A percentile compares a stretch with the other conserved stretches of the same genome.
Evolutionary conservation across 1,140 invertebrate genomes (phyloP).

Genomic region (Melitaea cinxia): DNA sequence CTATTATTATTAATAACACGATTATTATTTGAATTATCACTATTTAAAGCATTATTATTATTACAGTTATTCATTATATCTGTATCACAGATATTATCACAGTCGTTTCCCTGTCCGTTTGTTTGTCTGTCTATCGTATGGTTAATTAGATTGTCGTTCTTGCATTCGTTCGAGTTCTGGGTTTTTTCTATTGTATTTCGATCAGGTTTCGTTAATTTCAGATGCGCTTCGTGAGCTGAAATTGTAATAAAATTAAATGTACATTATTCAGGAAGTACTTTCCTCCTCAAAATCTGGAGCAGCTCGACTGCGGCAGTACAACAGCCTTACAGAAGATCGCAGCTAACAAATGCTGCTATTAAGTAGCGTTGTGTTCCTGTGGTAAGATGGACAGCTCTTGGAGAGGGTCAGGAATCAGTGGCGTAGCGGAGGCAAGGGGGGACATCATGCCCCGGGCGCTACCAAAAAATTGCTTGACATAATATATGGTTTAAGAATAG

Average conservation of each 20-base stretch:
- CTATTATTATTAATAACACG: constrained; percentile 10
- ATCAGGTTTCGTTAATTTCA: constrained; percentile 37
- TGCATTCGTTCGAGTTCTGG: constrained; percentile 27
- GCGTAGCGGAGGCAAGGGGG: no score
- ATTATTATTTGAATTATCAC: constrained; percentile 5
- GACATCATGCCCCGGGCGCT: no score
- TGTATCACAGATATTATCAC: constrained; percentile 31
- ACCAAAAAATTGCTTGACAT: no score
- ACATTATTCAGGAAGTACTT: neutral
- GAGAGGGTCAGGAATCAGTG: no score
- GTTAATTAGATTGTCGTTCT: constrained; percentile 34
- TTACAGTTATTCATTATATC: constrained; percentile 19
- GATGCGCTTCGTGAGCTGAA: constrained; percentile 61
- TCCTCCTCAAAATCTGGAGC: no score
- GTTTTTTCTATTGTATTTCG: constrained; percentile 20
- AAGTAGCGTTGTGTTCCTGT: no score
- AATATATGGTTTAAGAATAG: no score
- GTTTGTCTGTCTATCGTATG: constrained; percentile 31
- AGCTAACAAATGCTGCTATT: no score
- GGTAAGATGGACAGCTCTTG: no score
- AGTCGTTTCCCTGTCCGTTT: constrained; percentile 17
- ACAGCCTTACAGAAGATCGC: no score
- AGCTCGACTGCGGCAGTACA: no score
- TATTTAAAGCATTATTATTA: constrained; percentile 17
- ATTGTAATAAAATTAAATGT: constrained; percentile 14